Evolutionary conservation across 1,140 invertebrate genomes (phyloP).

Genomic region (Rhynchophorus ferrugineus): DNA sequence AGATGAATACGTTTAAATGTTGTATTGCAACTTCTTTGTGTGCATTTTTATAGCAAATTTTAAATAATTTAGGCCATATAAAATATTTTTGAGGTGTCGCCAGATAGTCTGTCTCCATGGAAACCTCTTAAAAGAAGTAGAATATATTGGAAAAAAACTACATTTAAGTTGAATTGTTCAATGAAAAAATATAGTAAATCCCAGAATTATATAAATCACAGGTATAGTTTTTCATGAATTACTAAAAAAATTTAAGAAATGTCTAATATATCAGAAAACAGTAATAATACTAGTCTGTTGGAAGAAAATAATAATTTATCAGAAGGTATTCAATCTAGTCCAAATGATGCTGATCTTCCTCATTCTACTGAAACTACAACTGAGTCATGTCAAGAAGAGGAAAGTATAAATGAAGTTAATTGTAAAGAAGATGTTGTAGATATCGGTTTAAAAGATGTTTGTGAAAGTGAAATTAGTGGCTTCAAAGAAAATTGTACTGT

Average conservation of each 20-base stretch:
- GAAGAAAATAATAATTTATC: background rate
- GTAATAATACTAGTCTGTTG: background rate
- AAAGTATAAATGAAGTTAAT: background rate
- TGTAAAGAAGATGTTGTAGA: background rate
- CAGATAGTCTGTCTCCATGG: conserved; percentile 18
- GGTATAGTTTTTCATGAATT: too few species aligned
- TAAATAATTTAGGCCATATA: too few species aligned
- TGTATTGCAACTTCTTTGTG: too few species aligned
- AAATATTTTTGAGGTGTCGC: conserved; percentile 10
- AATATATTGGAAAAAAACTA: background rate
- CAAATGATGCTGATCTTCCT: background rate
- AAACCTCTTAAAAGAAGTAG: background rate
- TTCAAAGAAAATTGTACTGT: background rate
- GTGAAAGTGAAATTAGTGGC: background rate
- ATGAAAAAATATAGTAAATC: background rate
- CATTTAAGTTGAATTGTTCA: background rate
- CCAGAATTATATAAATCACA: too few species aligned
- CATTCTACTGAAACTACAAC: too few species aligned
- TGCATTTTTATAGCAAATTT: too few species aligned
- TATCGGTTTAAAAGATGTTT: background rate
- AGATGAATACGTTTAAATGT: too few species aligned
- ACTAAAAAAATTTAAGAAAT: too few species aligned
- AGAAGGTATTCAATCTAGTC: background rate
- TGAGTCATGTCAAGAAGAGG: background rate
- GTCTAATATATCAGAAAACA: too few species aligned